Evolutionary conservation across 2,888 invertebrate genomes (phyloP).

Genomic region (Microchrysa polita): DNA sequence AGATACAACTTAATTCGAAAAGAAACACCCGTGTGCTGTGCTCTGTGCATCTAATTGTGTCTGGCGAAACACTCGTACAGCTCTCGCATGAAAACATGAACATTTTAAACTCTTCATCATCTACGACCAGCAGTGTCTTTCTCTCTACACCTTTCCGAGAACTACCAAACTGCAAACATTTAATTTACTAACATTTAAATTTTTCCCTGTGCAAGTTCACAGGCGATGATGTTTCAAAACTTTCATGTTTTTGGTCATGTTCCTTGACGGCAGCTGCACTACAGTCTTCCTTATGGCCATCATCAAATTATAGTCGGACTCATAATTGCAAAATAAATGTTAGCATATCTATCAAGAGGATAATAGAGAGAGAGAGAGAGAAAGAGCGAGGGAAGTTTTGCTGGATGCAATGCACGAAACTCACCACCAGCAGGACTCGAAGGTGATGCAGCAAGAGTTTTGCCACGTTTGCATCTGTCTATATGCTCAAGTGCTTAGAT

Average conservation of each 20-base stretch:
- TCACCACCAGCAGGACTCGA: background rate
- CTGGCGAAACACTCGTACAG: background rate
- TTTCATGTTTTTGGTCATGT: background rate
- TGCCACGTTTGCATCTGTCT: background rate
- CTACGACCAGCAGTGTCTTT: background rate
- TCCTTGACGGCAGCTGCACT: background rate
- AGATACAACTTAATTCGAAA: too few relatives aligned
- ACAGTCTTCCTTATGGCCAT: constrained; percentile 9
- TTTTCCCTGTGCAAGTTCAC: background rate
- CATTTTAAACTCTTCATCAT: background rate
- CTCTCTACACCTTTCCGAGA: background rate
- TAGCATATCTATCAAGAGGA: constrained; percentile 18
- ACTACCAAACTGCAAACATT: background rate
- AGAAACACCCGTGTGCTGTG: too few relatives aligned
- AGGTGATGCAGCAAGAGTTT: constrained; percentile 1
- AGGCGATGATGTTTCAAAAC: background rate
- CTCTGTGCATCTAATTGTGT: background rate
- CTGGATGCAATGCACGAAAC: background rate
- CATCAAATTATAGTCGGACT: constrained; percentile 25
- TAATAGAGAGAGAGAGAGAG: background rate
- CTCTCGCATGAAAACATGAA: background rate
- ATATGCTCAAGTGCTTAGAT: background rate
- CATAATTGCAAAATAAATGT: constrained; percentile 31
- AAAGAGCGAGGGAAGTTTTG: constrained; percentile 5
- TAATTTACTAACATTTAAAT: background rate